Evolutionary conservation across 2,797 vertebrate species (phyloP).

Genomic region (Pantherophis vulpinus): DNA sequence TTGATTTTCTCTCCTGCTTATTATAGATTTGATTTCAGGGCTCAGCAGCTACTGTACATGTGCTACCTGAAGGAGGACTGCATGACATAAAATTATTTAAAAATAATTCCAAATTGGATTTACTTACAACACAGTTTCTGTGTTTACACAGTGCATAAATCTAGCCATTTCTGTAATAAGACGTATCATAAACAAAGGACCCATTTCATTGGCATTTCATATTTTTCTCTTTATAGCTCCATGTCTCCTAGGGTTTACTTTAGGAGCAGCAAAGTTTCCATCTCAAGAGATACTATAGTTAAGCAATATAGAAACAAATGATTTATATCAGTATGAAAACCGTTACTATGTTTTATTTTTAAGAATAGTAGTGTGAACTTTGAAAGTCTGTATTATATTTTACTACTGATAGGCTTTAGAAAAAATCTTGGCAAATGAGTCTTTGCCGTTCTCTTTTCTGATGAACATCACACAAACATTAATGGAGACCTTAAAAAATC

Average conservation of each 20-base stretch:
- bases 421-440: slow-evolving; percentile 84
- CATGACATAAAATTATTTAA: neutral
- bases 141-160: neutral
- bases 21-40: neutral
- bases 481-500: slow-evolving; percentile 80
- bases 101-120: neutral
- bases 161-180: neutral
- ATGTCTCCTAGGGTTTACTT: neutral
- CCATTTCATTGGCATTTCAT: neutral
- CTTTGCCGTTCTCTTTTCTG: slow-evolving; percentile 82
- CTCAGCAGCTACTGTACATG: neutral
- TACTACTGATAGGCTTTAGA: slow-evolving; percentile 85
- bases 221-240: neutral
- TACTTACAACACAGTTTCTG: fast-evolving
- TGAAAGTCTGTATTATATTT: slow-evolving; percentile 17
- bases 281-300: neutral
- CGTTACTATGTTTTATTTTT: neutral
- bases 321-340: neutral
- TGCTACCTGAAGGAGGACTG: neutral
- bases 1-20: neutral
- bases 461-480: slow-evolving; percentile 80
- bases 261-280: neutral
- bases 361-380: slow-evolving; percentile 16
- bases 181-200: neutral
- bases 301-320: neutral